Evolutionary conservation across 2,888 invertebrate species (phyloP), one percentile per base, ranked within the genome.

Genomic region (Agrotis segetum): DNA sequence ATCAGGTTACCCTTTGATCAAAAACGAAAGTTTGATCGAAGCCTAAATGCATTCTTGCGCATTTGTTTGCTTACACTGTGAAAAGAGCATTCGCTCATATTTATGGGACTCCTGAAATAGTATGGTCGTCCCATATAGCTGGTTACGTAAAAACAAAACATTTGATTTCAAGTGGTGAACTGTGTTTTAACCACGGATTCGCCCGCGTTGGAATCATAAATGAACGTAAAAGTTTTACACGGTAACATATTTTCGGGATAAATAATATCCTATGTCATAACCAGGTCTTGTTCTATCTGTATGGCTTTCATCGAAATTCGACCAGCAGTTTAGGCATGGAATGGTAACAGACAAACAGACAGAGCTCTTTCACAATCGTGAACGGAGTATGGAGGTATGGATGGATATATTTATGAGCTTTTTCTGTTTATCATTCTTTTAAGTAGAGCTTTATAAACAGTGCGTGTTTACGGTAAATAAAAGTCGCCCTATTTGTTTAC

Each of bases 401-500:
- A 40, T 40, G 40, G 40, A 40, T 40, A 40, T 40, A 40, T 40
- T 40, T 40, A 40, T 40, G 40, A 40, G 40, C 40, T 40, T 4
- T 40, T 67, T 52, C 19, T 66, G 59, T 75, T 75, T 73, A 56
- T 47, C 61, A 60, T 71, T 70, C 34, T 69, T 82, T 66, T 55
- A 55, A 63, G 47, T 64, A 49, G 21, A 34, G 55, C 5, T 68
- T 68, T 56, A 67, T 50, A 67, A 69, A 17, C 67, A 56, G 21
- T 65, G 75, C 83, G 73, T 83, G 83, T 67, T 66, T 53, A 67
- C 34, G 2, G 67, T 59, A 59, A 60, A 72, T 74, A 64, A 72
- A 72, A 84, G 67, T 66, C 59, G 24, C 74, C 79, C 74, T 65
- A 60, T 83, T 83, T 70, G 74, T 81, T 83, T 84, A 82, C 72